Evolutionary conservation across 2,888 invertebrate genomes (phyloP).

Genomic region (Diarsia brunnea): DNA sequence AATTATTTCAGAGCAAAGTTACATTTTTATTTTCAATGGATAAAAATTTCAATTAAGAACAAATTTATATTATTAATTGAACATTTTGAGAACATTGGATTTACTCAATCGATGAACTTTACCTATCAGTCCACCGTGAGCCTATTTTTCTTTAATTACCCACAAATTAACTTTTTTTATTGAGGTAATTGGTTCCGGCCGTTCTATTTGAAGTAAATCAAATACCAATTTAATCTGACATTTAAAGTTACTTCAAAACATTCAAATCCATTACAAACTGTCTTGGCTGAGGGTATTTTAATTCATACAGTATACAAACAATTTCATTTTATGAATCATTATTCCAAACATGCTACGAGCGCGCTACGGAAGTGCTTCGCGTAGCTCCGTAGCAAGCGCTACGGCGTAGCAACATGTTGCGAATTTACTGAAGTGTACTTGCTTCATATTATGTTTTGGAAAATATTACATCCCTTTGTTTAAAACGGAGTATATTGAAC

Average conservation of each 20-base stretch:
- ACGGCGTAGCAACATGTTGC: constrained; percentile 58
- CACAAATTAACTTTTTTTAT: constrained; percentile 10
- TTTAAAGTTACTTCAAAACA: not conserved
- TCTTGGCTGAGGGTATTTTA: not conserved
- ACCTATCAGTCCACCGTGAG: not conserved
- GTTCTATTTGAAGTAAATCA: constrained; percentile 24
- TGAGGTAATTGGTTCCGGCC: constrained; percentile 9
- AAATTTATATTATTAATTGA: not conserved
- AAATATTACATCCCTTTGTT: constrained; percentile 19
- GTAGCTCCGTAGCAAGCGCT: constrained; percentile 58
- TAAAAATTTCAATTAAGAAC: constrained; percentile 5
- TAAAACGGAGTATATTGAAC: not conserved
- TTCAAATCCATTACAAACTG: not conserved
- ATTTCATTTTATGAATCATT: constrained; percentile 25
- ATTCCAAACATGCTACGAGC: constrained; percentile 40
- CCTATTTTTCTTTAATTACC: not conserved
- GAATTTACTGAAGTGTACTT: constrained; percentile 27
- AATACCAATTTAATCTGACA: not conserved
- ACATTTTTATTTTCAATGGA: not conserved
- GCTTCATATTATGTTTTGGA: constrained; percentile 10
- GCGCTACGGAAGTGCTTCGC: constrained; percentile 59
- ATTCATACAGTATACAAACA: constrained; percentile 16
- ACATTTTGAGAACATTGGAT: not conserved
- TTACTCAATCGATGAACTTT: not conserved
- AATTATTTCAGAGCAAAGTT: constrained; percentile 1